These are phyloP conservation scores for Bolborhynchus lineola DNA, from an alignment of 2,113 vertebrate species.

Conservation along the genomic window DNA sequence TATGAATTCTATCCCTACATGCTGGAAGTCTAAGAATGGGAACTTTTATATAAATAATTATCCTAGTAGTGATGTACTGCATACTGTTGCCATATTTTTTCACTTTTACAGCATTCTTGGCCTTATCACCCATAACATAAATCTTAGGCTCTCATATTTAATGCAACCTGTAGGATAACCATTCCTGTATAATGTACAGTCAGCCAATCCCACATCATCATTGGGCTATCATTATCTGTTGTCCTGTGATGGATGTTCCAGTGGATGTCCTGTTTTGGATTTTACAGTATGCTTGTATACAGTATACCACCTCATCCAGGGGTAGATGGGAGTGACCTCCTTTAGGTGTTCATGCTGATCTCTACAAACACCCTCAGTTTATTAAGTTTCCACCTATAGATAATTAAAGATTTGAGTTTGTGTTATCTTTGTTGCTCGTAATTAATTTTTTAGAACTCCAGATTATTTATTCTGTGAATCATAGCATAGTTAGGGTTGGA, in stretches of 20 bases:
- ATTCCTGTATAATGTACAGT: slow-evolving; percentile 9
- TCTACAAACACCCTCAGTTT: neutral
- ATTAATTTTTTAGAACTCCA: neutral
- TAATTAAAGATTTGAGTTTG: neutral
- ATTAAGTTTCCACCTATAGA: neutral
- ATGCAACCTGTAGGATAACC: slow-evolving; percentile 70
- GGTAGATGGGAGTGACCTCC: slow-evolving; percentile 23
- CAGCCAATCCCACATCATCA: slow-evolving; percentile 57
- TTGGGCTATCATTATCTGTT: slow-evolving; percentile 63
- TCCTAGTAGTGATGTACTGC: slow-evolving; percentile 75
- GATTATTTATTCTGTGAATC: neutral
- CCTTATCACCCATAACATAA: slow-evolving; percentile 75
- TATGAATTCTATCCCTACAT: slow-evolving; percentile 73
- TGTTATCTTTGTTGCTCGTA: neutral
- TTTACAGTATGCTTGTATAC: slow-evolving; percentile 51
- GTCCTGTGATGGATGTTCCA: slow-evolving; percentile 43
- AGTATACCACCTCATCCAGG: neutral
- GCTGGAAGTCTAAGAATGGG: slow-evolving; percentile 72
- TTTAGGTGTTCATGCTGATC: neutral
- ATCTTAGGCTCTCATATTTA: slow-evolving; percentile 73
- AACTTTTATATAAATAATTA: slow-evolving; percentile 82
- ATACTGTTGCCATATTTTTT: slow-evolving; percentile 75
- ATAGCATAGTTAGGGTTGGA: neutral
- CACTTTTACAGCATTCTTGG: slow-evolving; percentile 74
- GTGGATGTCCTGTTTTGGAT: slow-evolving; percentile 22